Evolutionary conservation across 92 coral and sea anemone genomes (phyloP).

Genomic region (Heteractis magnifica): DNA sequence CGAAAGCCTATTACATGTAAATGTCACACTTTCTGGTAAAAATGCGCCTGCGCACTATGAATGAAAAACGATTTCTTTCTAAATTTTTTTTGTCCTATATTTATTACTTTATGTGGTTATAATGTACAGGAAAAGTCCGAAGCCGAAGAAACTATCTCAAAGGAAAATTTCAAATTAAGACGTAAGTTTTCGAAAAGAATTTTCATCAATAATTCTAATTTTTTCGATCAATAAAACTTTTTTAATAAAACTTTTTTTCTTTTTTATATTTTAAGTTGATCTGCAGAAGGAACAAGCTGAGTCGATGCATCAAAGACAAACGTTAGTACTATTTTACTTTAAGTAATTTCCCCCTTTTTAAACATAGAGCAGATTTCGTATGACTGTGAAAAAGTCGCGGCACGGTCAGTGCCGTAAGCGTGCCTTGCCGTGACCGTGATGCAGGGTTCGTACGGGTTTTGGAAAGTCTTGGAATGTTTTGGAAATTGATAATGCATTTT

Average conservation of each 20-base stretch:
- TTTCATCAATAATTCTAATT: not conserved
- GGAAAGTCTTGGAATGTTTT: too few relatives aligned
- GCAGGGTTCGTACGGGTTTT: too few relatives aligned
- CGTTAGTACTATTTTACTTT: conserved; percentile 36
- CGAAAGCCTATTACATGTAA: too few relatives aligned
- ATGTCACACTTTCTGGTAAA: too few relatives aligned
- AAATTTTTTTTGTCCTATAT: not conserved
- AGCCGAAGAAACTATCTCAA: conserved; percentile 68
- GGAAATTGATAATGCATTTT: too few relatives aligned
- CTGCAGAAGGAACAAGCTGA: conserved; percentile 88
- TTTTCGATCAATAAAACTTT: not conserved
- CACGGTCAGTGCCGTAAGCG: too few relatives aligned
- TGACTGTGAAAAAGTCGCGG: too few relatives aligned
- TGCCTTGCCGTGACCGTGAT: too few relatives aligned
- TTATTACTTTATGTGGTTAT: not conserved
- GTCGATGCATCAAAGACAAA: conserved; percentile 95
- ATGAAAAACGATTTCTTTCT: too few relatives aligned
- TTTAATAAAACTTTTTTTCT: not conserved
- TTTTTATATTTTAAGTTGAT: conserved; percentile 56
- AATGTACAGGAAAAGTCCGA: conserved; percentile 72
- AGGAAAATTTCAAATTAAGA: conserved; percentile 77
- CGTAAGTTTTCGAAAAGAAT: conserved; percentile 45
- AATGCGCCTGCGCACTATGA: too few relatives aligned
- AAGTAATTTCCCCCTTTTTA: not conserved
- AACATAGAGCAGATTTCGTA: not conserved